Base-by-base conservation (phyloP, 2,113 vertebrate genomes). In the Numida meleagris region DNA sequence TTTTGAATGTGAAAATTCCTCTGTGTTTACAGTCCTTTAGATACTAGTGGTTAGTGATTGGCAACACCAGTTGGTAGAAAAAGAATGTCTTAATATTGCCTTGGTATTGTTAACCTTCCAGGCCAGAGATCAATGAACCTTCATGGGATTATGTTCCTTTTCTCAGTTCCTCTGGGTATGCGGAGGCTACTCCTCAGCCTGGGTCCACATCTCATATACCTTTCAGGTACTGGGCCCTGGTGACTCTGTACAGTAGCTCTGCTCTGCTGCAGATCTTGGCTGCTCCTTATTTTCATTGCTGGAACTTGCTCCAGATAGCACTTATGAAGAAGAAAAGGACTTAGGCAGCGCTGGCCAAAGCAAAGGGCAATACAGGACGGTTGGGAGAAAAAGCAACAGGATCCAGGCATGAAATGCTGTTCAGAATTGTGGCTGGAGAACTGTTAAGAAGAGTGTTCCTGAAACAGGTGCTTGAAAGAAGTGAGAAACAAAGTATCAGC, bases 91-190 rank as follows among this genome's bases (percentile, higher is more conserved):
- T 34, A 65, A 40, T 14, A 45, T 10, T 38, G 1, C 40, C 38
- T 21, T 45, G 18, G 5, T 51, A 29, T 50, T 43, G 45, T n/a
- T 62, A 71, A 87, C 20, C 11, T 72, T 62, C 75, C 4, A 6
- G 34, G 70, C 14, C 29, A 74, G 8, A 3, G 5, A 82, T 88
- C 7, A 46, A 29, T 66, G 46, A 78, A 50, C n/a, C 36, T 62
- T 85, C n/a, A 57, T 2, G 6, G 11, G 15, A 68, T 15, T 79
- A n/a, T 59, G 27, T 68, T 29, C 51, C 19, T 2, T 58, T 46
- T 82, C 71, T 63, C 34, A 9, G 12, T 72, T 75, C 38, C 7
- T 31, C 14, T 12, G 3, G 9, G 11, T 27, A 7, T 0, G 0
- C 13, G 14, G 36, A 19, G 13, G 36, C 4, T 50, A 34, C 8